Percentiles rank a stretch among this genome's conserved stretches.
Evolutionary conservation across 2,888 invertebrate genomes (phyloP).

Genomic region (Pyralis farinalis): DNA sequence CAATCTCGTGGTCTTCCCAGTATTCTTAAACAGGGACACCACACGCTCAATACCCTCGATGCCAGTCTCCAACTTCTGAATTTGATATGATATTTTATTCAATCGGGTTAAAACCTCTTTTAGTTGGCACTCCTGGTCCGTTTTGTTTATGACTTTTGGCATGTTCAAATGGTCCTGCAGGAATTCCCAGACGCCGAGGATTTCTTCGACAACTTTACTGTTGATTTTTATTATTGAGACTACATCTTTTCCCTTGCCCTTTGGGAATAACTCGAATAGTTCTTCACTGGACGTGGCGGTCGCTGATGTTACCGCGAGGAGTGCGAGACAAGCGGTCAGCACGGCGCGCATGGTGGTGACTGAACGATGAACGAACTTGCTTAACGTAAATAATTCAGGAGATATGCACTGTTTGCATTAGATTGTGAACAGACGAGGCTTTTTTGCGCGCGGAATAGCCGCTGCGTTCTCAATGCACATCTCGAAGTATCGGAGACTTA

Average conservation of each 20-base stretch:
- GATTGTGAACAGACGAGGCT: no score
- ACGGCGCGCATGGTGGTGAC: constrained; percentile 11
- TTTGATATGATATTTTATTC: not conserved
- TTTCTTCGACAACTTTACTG: constrained; percentile 81
- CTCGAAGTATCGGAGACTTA: no score
- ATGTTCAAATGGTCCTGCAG: constrained; percentile 45
- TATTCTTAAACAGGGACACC: constrained; percentile 61
- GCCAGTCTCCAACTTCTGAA: constrained; percentile 68
- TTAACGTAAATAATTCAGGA: no score
- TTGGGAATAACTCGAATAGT: not conserved
- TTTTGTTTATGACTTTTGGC: not conserved
- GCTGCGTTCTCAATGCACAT: no score
- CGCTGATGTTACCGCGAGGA: constrained; percentile 36
- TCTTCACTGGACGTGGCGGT: constrained; percentile 12
- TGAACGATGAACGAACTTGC: not conserved
- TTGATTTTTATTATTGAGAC: constrained; percentile 82
- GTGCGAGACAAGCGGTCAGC: constrained; percentile 44
- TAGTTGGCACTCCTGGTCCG: not conserved
- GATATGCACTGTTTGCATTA: no score
- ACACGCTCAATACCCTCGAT: constrained; percentile 57
- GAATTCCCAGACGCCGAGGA: constrained; percentile 84
- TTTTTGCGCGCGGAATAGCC: no score
- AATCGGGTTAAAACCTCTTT: not conserved
- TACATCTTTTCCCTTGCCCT: constrained; percentile 40
- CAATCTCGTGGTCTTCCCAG: constrained; percentile 63